Base-by-base conservation (phyloP, 2,797 vertebrate species). In the Alfaro cultratus region DNA sequence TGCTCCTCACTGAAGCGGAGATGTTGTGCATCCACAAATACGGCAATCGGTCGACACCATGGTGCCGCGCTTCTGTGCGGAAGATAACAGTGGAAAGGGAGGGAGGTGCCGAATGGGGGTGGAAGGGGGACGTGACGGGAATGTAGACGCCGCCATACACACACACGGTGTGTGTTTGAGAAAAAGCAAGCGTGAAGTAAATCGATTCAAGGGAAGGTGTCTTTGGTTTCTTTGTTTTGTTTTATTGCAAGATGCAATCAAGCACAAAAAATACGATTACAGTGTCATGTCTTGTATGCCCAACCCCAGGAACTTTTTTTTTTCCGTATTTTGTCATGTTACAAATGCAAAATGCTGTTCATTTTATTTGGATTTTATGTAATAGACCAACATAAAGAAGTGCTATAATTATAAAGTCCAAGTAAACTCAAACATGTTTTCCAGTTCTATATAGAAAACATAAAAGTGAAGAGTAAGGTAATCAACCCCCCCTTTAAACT, bases 61-160 rank as follows among this genome's bases (percentile, higher is more conserved):
- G 82, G 85, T 70, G 80, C 81, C 73, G n/a, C 68, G 64, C 75
- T 60, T 80, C 79, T 85, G 73, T 53, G 82, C 80, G 74, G 88
- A 83, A 88, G 90, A 88, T 53, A 79, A 81, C 45, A 82, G 86
- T 46, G 80, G 79, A 81, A 53, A 64, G 89, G 21, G 83, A 89
- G 90, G 73, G 89, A 82, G 86, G 83, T 34, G 79, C 84, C 74
- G 75, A 55, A n/a, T 31, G 84, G 82, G 84, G 82, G 85, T 90
- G 86, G 74, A 83, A 86, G 62, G 80, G 83, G 86, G 80, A 94
- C 89, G 88, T 93, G 91, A 91, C 86, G 29, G 70, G 92, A 92
- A 92, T 93, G 72, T 76, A 84, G 86, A 93, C 41, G 39, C 46
- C 34, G 1, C 41, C 10, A 23, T 77, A 76, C 45, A 45, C 75